Base-by-base conservation (phyloP, 2,113 vertebrate species). In the Danionella cerebrum region DNA sequence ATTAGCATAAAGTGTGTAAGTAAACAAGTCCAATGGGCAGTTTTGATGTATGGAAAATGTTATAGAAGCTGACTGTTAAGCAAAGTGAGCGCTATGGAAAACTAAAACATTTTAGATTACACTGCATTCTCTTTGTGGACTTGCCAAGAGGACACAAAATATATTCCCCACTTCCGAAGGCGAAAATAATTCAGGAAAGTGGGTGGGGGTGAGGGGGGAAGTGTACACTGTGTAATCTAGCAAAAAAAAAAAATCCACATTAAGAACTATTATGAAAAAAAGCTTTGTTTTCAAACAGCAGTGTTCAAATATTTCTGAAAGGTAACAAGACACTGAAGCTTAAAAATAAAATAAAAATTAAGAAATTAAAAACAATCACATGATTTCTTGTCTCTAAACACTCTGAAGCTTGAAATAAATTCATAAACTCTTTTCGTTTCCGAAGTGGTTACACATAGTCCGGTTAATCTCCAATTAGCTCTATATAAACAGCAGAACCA, bases 1-100 rank as follows among this genome's bases (percentile, higher is more conserved):
- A 87, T 87, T 84, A 85, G 79, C 83, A 84, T 85, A 84, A 68
- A 67, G 80, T 81, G 71, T 77, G 67, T 73, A 74, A 72, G 72
- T 72, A 76, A 73, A 74, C 73, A 77, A 78, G 79, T 73, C 73
- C 71, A 71, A 69, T 64, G 14, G 54, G 39, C 27, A 22, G 59
- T 60, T 41, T 55, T 84, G 83, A 87, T 85, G 73, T 80, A 87
- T 87, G 83, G 78, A 66, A 80, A 16, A 1, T 1, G 67, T 79
- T 74, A 84, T 84, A 68, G 72, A 75, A 78, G 53, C 35, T 71
- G 73, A 75, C 59, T 10, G 33, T 45, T 59, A 41, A 59, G 42
- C 38, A 65, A 54, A 36, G 59, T 22, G 13, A 13, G 5, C 13
- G 47, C 29, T 41, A 13, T 1, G 8, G 24, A 54, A 33, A 31